Evolutionary conservation across 2,113 vertebrate species (phyloP).

Genomic region (Donacobius atricapilla): DNA sequence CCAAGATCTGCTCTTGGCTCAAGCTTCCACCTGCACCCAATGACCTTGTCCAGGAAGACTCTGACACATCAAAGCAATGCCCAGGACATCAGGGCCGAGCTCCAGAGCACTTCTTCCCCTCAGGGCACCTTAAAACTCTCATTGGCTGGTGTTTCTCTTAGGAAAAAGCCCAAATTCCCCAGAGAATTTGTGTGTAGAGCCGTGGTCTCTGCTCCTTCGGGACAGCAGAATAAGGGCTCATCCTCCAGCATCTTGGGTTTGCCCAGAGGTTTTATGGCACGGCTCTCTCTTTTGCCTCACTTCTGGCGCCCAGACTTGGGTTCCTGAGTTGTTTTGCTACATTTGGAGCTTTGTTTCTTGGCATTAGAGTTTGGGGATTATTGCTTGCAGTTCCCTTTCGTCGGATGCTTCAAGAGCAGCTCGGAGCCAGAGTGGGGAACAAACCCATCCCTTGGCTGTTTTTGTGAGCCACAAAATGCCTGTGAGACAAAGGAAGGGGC

Average conservation of each 20-base stretch:
- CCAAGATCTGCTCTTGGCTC: not conserved
- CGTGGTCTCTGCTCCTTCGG: not conserved
- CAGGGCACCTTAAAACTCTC: not conserved
- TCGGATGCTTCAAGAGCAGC: not conserved
- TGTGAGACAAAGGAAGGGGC: not conserved
- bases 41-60: not conserved
- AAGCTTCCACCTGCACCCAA: not conserved
- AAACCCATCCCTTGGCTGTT: not conserved
- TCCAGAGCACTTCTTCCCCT: not conserved
- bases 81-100: not conserved
- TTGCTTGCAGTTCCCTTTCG: not conserved
- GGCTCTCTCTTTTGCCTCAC: not conserved
- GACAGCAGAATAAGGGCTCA: not conserved
- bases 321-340: not conserved
- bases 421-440: not conserved
- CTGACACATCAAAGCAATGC: accelerated
- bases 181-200: not conserved
- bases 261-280: not conserved
- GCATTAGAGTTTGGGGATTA: not conserved
- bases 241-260: not conserved
- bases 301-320: not conserved
- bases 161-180: not conserved
- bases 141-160: not conserved
- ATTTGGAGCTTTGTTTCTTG: not conserved
- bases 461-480: not conserved